Conservation (phyloP, 2,888 invertebrate genomes). For the Pterobdella sp. region DNA sequence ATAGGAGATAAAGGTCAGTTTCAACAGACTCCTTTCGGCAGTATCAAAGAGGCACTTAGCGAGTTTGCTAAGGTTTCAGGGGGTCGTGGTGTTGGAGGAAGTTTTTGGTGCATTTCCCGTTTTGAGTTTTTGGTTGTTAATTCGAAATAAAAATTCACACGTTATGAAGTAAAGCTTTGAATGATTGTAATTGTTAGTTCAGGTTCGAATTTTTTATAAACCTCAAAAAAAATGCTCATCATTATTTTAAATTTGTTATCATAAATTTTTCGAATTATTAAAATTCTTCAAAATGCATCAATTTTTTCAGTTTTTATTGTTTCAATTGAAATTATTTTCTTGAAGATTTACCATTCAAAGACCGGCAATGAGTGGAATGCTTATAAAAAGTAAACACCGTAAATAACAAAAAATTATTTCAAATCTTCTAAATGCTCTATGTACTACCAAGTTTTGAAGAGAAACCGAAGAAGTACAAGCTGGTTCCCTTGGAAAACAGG, state of each 20-base stretch:
- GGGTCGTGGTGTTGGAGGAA: no score
- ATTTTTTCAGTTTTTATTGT: neutral
- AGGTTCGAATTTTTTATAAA: no score
- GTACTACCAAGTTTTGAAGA: slow-evolving; percentile 42
- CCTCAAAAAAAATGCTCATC: no score
- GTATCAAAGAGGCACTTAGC: slow-evolving; percentile 51
- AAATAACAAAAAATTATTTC: neutral
- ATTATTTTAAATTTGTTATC: no score
- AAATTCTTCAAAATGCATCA: no score
- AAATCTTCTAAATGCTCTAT: neutral
- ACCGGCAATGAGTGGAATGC: slow-evolving; percentile 54
- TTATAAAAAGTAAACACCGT: slow-evolving; percentile 42
- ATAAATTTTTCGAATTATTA: no score
- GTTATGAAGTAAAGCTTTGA: no score
- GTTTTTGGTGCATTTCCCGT: no score
- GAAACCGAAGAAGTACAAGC: slow-evolving; percentile 53
- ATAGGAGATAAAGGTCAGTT: slow-evolving; percentile 54
- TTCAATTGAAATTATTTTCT: neutral
- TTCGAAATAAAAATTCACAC: no score
- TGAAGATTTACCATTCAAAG: slow-evolving; percentile 50
- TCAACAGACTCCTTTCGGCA: slow-evolving; percentile 54
- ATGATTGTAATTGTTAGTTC: no score
- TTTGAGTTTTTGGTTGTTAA: no score
- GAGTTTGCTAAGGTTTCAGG: slow-evolving; percentile 55
- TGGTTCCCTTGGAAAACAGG: slow-evolving; percentile 50